Evolutionary conservation across 2,888 invertebrate genomes (phyloP).

Genomic region (Pollenia amentaria): DNA sequence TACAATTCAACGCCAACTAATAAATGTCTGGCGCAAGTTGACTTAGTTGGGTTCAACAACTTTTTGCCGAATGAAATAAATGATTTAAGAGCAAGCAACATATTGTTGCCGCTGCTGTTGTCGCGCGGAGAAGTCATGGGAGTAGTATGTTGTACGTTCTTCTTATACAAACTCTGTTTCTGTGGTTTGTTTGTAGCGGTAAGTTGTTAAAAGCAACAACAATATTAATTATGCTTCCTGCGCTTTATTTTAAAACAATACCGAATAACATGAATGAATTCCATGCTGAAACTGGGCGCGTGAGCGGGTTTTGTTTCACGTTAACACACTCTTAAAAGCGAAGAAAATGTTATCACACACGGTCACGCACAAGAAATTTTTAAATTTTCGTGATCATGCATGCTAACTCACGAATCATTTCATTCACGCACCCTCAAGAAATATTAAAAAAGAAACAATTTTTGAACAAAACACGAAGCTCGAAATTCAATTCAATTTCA

Average conservation of each 20-base stretch:
- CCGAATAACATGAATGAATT: conserved; percentile 19
- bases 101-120: conserved; percentile 12
- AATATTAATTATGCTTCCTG: conserved; percentile 74
- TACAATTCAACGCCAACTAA: conserved; percentile 69
- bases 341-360: too few relatives aligned
- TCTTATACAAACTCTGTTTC: neutral
- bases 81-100: conserved; percentile 40
- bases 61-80: conserved; percentile 54
- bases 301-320: too few relatives aligned
- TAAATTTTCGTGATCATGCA: too few relatives aligned
- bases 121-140: neutral
- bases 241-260: conserved; percentile 22
- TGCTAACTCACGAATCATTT: too few relatives aligned
- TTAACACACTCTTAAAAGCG: too few relatives aligned
- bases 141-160: conserved; percentile 2
- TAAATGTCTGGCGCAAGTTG: conserved; percentile 65
- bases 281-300: neutral
- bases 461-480: too few relatives aligned
- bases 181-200: conserved; percentile 28
- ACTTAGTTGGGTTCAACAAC: conserved; percentile 67
- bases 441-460: too few relatives aligned
- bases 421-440: too few relatives aligned
- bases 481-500: too few relatives aligned
- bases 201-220: conserved; percentile 56
- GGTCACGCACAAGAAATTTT: too few relatives aligned